Evolutionary conservation across 2,888 invertebrate species (phyloP), one percentile per base, ranked within the genome.

Genomic region (Himalopsyche kuldschensis): DNA sequence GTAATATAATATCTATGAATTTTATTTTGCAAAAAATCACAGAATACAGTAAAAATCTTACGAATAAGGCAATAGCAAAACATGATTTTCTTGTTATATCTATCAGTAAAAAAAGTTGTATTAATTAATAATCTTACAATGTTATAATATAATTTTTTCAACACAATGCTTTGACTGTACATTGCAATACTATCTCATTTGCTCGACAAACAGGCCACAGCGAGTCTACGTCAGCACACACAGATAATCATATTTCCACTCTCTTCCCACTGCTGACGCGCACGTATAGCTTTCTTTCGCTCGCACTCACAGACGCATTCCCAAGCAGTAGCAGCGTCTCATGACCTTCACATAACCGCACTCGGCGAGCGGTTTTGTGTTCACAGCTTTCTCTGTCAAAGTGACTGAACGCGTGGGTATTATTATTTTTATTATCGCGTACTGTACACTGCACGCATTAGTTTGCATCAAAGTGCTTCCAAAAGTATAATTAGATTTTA

Each of bases 271-370:
- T 27, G 15, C 20, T n/a, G 69, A 47, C 32, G 47, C 76, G 17
- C 46, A 30, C 31, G 35, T 32, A 55, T 79, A 31, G 79, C 31
- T 17, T 79, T 47, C 24, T 80, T 27, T 78, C 78, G 10, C 47
- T 78, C 78, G 11, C 78, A 78, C 78, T 47, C 30, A 41, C 11
- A 17, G 32, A 30, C 41, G 30, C 41, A 46, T 30, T 78, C 46
- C 46, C 35, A 30, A 46, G 47, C 78, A 78, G 27, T 48, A 69
- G 35, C 80, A 11, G 32, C 27, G 69, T 55, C 81, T 81, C 84
- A 77, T 82, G 84, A 84, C 84, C 84, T 84, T 82, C 84, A 84
- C 77, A 77, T 77, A 84, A 77, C 80, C 81, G 84, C 75, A 17
- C 79, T 69, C 69, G 69, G 69, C 69, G 69, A 69, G 69, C 30